Percentiles rank a stretch among this genome's conserved stretches.
Conservation (phyloP, 2,797 vertebrate species). For the Sylvilagus floridanus region DNA sequence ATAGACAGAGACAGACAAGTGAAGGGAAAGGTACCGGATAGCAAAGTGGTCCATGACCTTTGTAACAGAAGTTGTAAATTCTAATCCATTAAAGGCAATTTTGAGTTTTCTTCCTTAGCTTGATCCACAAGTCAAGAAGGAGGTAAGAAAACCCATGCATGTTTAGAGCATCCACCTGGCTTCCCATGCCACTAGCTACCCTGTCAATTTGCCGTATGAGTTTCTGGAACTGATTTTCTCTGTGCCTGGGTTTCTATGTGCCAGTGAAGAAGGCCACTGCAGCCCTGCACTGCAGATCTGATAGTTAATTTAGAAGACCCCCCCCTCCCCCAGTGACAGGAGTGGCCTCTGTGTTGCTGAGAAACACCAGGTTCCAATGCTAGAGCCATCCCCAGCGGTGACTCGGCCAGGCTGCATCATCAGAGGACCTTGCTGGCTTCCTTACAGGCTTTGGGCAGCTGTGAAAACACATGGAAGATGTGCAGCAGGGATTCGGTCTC, state of each 20-base stretch:
- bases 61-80: not conserved
- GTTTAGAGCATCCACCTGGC: not conserved
- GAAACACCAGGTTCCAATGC: not conserved
- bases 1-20: no score
- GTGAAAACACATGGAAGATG: not conserved
- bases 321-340: not conserved
- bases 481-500: not conserved
- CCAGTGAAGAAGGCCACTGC: not conserved
- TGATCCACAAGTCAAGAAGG: not conserved
- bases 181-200: not conserved
- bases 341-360: not conserved
- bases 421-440: not conserved
- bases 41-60: not conserved
- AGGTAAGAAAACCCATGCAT: not conserved
- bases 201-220: not conserved
- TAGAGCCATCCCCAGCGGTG: accelerated
- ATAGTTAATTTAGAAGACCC: conserved; percentile 19
- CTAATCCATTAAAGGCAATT: not conserved
- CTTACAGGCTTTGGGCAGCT: not conserved
- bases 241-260: not conserved
- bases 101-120: not conserved
- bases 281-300: not conserved
- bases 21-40: not conserved
- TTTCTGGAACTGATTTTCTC: conserved; percentile 49
- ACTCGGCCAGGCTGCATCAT: not conserved